A percentile compares a stretch with the other conserved stretches of the same genome.
Conservation (phyloP, 2,113 vertebrate genomes). For the Pao palembangensis region DNA sequence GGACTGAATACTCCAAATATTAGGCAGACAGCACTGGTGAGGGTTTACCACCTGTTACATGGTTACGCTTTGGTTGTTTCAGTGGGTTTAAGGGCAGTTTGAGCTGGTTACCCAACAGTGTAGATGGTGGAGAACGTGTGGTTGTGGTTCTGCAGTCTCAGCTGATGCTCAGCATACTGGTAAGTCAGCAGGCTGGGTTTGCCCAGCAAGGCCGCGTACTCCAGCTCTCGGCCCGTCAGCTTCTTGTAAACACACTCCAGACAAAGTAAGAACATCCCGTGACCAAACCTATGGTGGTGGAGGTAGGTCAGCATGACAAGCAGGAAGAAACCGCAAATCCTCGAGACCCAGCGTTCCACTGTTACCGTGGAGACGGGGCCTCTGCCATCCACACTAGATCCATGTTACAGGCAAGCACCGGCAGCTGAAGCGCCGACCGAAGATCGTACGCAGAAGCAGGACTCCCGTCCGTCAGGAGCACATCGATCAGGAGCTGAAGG, state of each 20-base stretch:
- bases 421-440: conserved; percentile 72
- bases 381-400: conserved; percentile 90
- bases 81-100: neutral
- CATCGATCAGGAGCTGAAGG: conserved; percentile 84
- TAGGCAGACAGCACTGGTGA: no score
- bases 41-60: neutral
- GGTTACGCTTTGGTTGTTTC: neutral
- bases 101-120: conserved; percentile 58
- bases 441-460: conserved; percentile 69
- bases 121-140: conserved; percentile 78
- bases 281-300: conserved; percentile 76
- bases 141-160: conserved; percentile 64
- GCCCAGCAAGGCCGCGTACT: conserved; percentile 82
- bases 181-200: conserved; percentile 87
- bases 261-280: conserved; percentile 86
- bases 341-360: neutral
- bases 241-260: conserved; percentile 88
- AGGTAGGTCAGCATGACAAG: neutral
- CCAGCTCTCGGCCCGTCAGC: conserved; percentile 82
- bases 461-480: conserved; percentile 83
- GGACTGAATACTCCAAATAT: no score
- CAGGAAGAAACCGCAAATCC: neutral
- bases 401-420: conserved; percentile 85
- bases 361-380: conserved; percentile 84
- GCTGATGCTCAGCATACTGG: conserved; percentile 78